A percentile compares a stretch with the other conserved stretches of the same genome.
Conservation (phyloP, 2,797 vertebrate species). For the Crocidura indochinensis region DNA sequence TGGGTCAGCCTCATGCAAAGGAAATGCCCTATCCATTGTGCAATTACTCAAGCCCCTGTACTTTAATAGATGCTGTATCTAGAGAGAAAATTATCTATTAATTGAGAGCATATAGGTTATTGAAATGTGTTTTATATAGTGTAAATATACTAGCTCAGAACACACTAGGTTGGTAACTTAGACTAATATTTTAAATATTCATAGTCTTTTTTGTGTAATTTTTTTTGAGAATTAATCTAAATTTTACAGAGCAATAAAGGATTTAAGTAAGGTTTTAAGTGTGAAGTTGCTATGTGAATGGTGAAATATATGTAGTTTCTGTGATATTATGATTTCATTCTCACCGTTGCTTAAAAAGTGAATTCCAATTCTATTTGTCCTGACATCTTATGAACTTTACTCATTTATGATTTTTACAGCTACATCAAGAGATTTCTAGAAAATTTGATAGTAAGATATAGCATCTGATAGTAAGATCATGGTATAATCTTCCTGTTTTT, state of each 20-base stretch:
- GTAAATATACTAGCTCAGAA: too few relatives aligned
- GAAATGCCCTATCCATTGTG: too few relatives aligned
- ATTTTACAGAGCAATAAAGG: not conserved
- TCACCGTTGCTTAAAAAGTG: constrained; percentile 8
- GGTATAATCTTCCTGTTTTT: constrained; percentile 10
- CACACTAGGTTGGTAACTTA: too few relatives aligned
- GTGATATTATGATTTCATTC: not conserved
- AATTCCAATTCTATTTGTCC: constrained; percentile 44
- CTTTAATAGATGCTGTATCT: not conserved
- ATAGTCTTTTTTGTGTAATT: too few relatives aligned
- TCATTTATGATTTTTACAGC: constrained; percentile 20
- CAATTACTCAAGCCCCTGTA: not conserved
- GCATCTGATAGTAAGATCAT: not conserved
- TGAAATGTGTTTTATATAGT: constrained; percentile 21
- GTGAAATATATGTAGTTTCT: not conserved
- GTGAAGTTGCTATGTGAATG: not conserved
- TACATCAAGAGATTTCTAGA: not conserved
- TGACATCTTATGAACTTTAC: not conserved
- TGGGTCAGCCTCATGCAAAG: too few relatives aligned
- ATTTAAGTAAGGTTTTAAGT: not conserved
- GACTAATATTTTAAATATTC: too few relatives aligned
- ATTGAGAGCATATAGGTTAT: not conserved
- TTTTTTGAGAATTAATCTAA: not conserved
- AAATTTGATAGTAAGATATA: not conserved
- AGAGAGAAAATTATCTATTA: not conserved